Percentiles rank a stretch among this genome's conserved stretches.
Evolutionary conservation across 2,888 invertebrate genomes (phyloP).

Genomic region (Drosophila mulleri): DNA sequence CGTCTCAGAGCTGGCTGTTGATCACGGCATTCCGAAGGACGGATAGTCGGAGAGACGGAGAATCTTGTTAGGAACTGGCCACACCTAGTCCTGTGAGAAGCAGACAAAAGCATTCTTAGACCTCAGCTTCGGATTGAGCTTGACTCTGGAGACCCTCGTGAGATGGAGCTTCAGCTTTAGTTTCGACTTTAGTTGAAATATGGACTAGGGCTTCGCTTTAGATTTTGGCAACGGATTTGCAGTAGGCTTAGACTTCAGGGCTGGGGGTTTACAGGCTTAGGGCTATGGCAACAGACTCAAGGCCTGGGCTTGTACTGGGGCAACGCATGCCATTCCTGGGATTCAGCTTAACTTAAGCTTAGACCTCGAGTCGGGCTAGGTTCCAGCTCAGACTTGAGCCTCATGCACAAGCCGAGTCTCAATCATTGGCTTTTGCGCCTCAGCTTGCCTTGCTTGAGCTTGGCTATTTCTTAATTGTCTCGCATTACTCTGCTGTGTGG

Average conservation of each 20-base stretch:
- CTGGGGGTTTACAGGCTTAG: too few relatives aligned
- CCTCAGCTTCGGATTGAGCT: too few relatives aligned
- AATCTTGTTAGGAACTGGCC: too few relatives aligned
- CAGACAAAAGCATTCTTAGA: too few relatives aligned
- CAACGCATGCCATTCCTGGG: background rate
- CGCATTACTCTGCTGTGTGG: conserved; percentile 42
- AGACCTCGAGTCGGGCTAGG: background rate
- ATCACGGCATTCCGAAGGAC: too few relatives aligned
- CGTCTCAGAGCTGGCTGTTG: too few relatives aligned
- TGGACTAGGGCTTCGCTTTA: background rate
- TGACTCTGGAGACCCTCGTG: too few relatives aligned
- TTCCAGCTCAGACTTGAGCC: background rate
- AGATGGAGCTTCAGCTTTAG: background rate
- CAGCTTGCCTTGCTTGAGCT: background rate
- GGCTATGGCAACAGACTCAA: background rate
- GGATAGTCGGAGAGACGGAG: too few relatives aligned
- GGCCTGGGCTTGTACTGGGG: too few relatives aligned
- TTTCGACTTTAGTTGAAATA: too few relatives aligned
- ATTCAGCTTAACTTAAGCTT: background rate
- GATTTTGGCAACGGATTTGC: background rate
- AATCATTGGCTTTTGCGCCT: background rate
- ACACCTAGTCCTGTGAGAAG: too few relatives aligned
- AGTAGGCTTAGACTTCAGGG: too few relatives aligned
- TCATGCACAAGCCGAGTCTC: background rate
- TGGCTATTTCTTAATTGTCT: conserved; percentile 49